phyloP scores from a whole-genome alignment of 2,797 vertebrate genomes.

The Sarcophilus harrisii region DNA sequence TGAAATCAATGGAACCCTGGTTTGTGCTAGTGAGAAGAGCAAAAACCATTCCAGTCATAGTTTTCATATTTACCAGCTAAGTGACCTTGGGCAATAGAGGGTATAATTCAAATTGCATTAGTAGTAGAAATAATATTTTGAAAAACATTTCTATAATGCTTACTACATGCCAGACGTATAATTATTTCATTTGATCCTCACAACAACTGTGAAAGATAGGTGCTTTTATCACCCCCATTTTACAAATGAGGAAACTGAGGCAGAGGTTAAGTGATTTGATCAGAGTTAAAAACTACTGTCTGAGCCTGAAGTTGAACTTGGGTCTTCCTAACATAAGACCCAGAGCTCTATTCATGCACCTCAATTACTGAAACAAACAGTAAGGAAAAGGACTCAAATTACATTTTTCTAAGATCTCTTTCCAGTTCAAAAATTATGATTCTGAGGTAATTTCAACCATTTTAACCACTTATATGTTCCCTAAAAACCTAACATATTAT shows the following conservation, averaged over 20 bases:
- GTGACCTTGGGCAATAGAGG: not conserved
- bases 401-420: slow-evolving; percentile 6
- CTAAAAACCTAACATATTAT: not conserved
- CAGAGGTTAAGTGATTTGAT: not conserved
- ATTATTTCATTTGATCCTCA: not conserved
- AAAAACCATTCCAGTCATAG: not conserved
- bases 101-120: not conserved
- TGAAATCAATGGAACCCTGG: slow-evolving; percentile 16
- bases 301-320: not conserved
- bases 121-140: not conserved
- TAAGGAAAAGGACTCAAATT: slow-evolving; percentile 22
- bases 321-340: not conserved
- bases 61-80: not conserved
- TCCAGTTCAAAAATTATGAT: not conserved
- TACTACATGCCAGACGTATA: not conserved
- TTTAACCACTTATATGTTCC: slow-evolving; percentile 6
- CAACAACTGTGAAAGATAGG: not conserved
- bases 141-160: not conserved
- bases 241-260: not conserved
- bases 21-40: not conserved
- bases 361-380: not conserved
- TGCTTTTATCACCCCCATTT: not conserved
- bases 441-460: slow-evolving; percentile 8
- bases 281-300: not conserved
- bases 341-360: not conserved